Evolutionary conservation across 2,113 vertebrate species (phyloP).

Genomic region (Ageneiosus marmoratus): DNA sequence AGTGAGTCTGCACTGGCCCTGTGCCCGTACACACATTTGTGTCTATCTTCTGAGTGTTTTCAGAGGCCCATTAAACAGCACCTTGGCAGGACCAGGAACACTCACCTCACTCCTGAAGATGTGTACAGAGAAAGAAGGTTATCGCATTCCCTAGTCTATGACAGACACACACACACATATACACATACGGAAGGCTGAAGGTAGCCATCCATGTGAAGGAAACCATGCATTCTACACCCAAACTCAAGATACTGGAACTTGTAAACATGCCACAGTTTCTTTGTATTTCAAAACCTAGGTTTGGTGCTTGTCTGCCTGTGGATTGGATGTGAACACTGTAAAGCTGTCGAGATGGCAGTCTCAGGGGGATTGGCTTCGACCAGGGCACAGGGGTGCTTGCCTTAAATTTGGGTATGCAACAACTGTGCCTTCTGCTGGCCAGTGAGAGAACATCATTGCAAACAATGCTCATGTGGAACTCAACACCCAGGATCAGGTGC

Average conservation of each 20-base stretch:
- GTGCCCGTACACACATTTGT: slow-evolving; percentile 76
- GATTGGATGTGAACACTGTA: slow-evolving; percentile 43
- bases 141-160: slow-evolving; percentile 80
- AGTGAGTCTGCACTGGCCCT: slow-evolving; percentile 58
- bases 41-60: slow-evolving; percentile 86
- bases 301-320: slow-evolving; percentile 35
- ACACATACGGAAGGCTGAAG: slow-evolving; percentile 49
- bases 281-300: slow-evolving; percentile 53
- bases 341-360: slow-evolving; percentile 26
- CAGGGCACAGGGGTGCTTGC: slow-evolving; percentile 46
- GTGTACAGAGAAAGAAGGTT: slow-evolving; percentile 72
- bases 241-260: slow-evolving; percentile 66
- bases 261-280: slow-evolving; percentile 68
- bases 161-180: slow-evolving; percentile 62
- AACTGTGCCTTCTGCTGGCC: slow-evolving; percentile 68
- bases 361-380: slow-evolving; percentile 13
- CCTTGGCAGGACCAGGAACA: slow-evolving; percentile 82
- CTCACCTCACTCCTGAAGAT: slow-evolving; percentile 80
- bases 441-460: slow-evolving; percentile 46
- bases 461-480: slow-evolving; percentile 12
- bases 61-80: slow-evolving; percentile 85
- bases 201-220: slow-evolving; percentile 58
- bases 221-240: slow-evolving; percentile 55
- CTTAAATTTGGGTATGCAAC: slow-evolving; percentile 50
- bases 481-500: slow-evolving; percentile 33